phyloP scores from a whole-genome alignment of 2,888 invertebrate genomes.

The Rhabditoides inermis region DNA sequence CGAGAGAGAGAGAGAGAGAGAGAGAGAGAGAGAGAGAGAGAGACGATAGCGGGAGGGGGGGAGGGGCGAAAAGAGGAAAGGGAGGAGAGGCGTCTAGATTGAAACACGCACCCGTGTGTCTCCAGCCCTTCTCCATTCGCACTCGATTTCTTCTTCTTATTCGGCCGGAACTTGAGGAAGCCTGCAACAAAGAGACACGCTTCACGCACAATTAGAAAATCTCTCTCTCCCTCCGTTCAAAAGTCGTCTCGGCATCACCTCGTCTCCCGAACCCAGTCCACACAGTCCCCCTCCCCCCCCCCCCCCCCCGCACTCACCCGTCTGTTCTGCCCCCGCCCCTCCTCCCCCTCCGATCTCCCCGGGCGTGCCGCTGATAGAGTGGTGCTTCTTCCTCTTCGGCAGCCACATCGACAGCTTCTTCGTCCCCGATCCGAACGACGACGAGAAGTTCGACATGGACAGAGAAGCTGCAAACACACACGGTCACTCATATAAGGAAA shows the following conservation, averaged over 20 bases:
- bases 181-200: too few relatives aligned
- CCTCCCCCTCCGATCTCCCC: too few relatives aligned
- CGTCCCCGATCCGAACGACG: neutral
- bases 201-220: too few relatives aligned
- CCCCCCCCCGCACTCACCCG: slow-evolving; percentile 24
- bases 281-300: slow-evolving; percentile 13
- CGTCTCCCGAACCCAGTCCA: neutral
- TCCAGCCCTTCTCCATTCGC: too few relatives aligned
- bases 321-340: slow-evolving; percentile 19
- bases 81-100: too few relatives aligned
- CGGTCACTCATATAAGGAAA: too few relatives aligned
- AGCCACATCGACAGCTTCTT: slow-evolving; percentile 28
- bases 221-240: slow-evolving; percentile 7
- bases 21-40: neutral
- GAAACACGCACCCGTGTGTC: too few relatives aligned
- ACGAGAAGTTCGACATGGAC: too few relatives aligned
- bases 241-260: slow-evolving; percentile 5
- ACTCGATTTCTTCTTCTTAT: too few relatives aligned
- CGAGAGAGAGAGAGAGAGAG: neutral
- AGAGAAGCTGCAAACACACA: too few relatives aligned
- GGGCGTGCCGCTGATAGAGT: too few relatives aligned
- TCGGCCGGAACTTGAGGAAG: too few relatives aligned
- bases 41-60: neutral
- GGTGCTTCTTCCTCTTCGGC: slow-evolving; percentile 23
- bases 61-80: neutral